phyloP scores from a whole-genome alignment of 2,113 vertebrate genomes.

The Mandrillus leucophaeus region DNA sequence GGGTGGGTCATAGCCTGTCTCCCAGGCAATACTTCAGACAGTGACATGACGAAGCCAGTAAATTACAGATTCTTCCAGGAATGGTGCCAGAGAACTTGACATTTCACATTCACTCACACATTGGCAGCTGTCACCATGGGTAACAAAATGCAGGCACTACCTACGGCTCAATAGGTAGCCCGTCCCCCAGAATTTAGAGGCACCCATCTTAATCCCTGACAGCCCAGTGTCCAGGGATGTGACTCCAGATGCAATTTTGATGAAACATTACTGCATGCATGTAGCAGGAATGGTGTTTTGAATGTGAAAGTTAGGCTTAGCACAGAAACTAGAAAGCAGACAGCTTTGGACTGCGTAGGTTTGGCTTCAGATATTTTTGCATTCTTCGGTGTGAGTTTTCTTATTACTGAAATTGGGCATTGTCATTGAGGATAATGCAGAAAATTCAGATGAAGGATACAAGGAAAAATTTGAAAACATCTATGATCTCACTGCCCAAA shows the following conservation, averaged over 20 bases:
- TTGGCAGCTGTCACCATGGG: conserved; percentile 77
- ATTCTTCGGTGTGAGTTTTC: background rate
- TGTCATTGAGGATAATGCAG: background rate
- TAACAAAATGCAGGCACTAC: conserved; percentile 74
- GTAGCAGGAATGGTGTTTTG: background rate
- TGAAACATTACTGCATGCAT: background rate
- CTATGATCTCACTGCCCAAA: background rate
- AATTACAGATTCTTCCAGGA: conserved; percentile 77
- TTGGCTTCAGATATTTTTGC: conserved; percentile 14
- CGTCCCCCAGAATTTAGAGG: conserved; percentile 55
- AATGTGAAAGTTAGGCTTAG: conserved; percentile 21
- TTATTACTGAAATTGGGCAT: background rate
- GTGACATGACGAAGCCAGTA: conserved; percentile 70
- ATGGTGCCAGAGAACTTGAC: conserved; percentile 77
- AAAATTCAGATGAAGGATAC: background rate
- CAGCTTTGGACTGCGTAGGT: background rate
- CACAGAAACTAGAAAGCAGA: conserved; percentile 40
- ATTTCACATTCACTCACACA: conserved; percentile 74
- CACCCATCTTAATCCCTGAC: conserved; percentile 54
- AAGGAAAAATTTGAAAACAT: background rate
- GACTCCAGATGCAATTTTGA: conserved; percentile 25
- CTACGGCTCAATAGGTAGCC: conserved; percentile 74
- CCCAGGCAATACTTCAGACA: conserved; percentile 69
- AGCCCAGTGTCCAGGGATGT: conserved; percentile 40
- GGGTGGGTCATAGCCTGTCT: conserved; percentile 64